A percentile compares a stretch with the other conserved stretches of the same genome.
phyloP scores from a whole-genome alignment of 2,797 vertebrate genomes.

The Sebastes kiyomatsui region DNA sequence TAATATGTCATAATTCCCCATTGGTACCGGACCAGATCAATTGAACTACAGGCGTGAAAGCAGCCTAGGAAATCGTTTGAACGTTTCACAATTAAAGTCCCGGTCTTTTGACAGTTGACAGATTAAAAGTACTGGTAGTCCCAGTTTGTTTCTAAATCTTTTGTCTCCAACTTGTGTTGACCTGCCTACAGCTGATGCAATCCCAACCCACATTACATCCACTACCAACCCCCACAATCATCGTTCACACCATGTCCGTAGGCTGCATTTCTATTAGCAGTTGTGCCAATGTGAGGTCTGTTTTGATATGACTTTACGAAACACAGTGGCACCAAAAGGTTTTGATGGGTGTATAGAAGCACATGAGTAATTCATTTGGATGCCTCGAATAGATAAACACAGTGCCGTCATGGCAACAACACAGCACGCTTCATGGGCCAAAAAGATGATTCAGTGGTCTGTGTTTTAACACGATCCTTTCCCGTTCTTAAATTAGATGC shows the following conservation, averaged over 20 bases:
- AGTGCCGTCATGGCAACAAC: constrained; percentile 13
- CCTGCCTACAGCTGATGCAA: constrained; percentile 29
- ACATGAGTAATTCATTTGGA: constrained; percentile 10
- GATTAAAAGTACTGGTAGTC: not conserved
- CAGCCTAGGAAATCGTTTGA: not conserved
- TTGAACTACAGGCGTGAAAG: not conserved
- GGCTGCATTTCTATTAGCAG: not conserved
- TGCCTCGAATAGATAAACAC: not conserved
- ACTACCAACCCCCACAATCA: not conserved
- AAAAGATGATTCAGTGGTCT: constrained; percentile 34
- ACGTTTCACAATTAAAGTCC: not conserved
- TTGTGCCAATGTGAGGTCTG: not conserved
- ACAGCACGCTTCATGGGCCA: not conserved
- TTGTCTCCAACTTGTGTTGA: constrained; percentile 27
- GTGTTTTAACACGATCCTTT: constrained; percentile 27
- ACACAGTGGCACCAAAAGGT: not conserved
- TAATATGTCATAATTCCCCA: not conserved
- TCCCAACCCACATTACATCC: not conserved
- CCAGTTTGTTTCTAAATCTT: not conserved
- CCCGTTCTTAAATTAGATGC: not conserved
- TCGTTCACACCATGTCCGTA: not conserved
- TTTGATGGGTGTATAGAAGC: constrained; percentile 4
- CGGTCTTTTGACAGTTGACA: not conserved
- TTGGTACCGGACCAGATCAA: not conserved
- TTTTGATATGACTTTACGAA: constrained; percentile 17